phyloP scores from a whole-genome alignment of 2,797 vertebrate genomes.

The Sylvilagus floridanus region DNA sequence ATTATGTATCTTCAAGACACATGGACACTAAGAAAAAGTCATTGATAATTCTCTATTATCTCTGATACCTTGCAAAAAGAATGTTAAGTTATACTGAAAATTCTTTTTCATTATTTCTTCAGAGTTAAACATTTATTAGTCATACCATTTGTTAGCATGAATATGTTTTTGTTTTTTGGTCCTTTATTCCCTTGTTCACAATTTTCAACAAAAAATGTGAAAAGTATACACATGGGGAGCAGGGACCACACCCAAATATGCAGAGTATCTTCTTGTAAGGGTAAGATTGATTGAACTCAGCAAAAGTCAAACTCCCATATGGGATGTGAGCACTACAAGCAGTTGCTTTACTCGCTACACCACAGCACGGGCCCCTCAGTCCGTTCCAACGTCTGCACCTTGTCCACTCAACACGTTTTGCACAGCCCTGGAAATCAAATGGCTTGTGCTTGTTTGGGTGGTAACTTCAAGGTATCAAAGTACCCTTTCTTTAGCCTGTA shows the following conservation, averaged over 20 bases:
- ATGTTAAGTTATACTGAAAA: background rate
- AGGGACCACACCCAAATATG: background rate
- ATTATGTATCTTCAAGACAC: background rate
- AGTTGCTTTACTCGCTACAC: no score
- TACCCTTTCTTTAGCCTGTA: background rate
- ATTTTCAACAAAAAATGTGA: constrained; percentile 2
- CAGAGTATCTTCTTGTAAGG: background rate
- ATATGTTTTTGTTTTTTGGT: background rate
- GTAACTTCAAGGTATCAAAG: background rate
- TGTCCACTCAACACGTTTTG: background rate
- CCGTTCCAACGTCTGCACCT: fast-evolving
- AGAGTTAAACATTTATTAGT: background rate
- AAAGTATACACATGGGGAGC: background rate
- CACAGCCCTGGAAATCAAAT: background rate
- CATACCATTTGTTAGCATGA: background rate
- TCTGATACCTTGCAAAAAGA: background rate
- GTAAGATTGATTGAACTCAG: background rate
- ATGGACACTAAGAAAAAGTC: background rate
- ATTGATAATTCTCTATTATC: background rate
- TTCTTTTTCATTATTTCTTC: background rate
- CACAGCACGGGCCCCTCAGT: background rate
- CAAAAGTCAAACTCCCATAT: background rate
- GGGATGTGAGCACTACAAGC: no score
- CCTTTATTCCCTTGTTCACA: background rate
- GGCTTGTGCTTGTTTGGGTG: background rate